Conservation (phyloP, 2,113 vertebrate species). For the Gobio gobio region DNA sequence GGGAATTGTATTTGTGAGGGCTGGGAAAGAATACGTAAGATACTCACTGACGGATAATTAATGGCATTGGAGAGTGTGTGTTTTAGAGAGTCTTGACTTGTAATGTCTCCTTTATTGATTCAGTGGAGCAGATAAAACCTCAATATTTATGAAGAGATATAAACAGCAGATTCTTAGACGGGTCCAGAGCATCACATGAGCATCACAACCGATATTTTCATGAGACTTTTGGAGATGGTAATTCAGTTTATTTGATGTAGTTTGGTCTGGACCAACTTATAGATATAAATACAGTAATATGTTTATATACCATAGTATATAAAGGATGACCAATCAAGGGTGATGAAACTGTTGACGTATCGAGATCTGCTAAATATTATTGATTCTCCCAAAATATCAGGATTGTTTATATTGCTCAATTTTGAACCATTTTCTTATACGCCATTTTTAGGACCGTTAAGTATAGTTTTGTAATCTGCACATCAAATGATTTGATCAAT, state of each 20-base stretch:
- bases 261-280: not conserved
- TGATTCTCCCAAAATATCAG: too few species aligned
- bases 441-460: too few species aligned
- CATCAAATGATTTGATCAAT: too few species aligned
- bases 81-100: constrained; percentile 9
- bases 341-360: too few species aligned
- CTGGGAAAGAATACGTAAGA: constrained; percentile 40
- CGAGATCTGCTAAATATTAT: too few species aligned
- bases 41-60: constrained; percentile 9
- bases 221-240: not conserved
- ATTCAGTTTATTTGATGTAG: not conserved
- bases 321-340: not conserved
- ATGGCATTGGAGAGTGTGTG: constrained; percentile 2
- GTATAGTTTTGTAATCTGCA: too few species aligned
- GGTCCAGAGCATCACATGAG: not conserved
- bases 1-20: constrained; percentile 53
- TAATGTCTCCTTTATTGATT: constrained; percentile 20
- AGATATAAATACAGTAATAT: not conserved
- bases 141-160: constrained; percentile 3
- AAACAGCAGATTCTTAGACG: not conserved
- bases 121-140: constrained; percentile 29
- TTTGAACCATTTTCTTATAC: too few species aligned
- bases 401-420: too few species aligned
- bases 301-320: not conserved
- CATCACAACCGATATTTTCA: not conserved